A percentile compares a stretch with the other conserved stretches of the same genome.
Conservation (phyloP, 2,113 vertebrate species). For the Conger conger region DNA sequence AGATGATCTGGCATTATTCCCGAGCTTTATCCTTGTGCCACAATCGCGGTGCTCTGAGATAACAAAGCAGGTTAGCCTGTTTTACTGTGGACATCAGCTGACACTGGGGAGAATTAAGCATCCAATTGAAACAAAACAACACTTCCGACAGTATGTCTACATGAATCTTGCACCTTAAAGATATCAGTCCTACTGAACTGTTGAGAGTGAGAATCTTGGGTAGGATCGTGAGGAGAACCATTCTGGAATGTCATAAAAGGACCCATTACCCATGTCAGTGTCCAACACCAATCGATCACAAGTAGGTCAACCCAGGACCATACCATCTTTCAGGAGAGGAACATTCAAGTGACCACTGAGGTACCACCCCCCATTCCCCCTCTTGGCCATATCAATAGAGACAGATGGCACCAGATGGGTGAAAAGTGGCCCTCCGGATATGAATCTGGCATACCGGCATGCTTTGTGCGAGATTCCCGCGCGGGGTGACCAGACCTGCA, state of each 20-base stretch:
- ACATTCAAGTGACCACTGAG: not conserved
- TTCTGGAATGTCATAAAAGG: not conserved
- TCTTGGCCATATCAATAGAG: not conserved
- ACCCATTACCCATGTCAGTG: not conserved
- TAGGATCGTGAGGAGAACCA: not conserved
- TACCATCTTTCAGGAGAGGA: not conserved
- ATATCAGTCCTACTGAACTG: not conserved
- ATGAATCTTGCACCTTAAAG: not conserved
- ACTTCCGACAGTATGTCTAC: not conserved
- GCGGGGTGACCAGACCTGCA: not conserved
- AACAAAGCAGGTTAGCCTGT: not conserved
- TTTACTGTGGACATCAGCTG: not conserved
- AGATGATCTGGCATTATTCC: not conserved
- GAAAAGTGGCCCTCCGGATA: slow-evolving; percentile 35
- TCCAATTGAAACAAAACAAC: not conserved
- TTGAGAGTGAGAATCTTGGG: not conserved
- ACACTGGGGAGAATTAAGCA: not conserved
- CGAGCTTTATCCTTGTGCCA: too few relatives aligned
- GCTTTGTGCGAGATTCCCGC: slow-evolving; percentile 13
- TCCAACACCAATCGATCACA: not conserved
- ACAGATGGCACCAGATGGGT: slow-evolving; percentile 51
- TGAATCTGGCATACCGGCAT: slow-evolving; percentile 39
- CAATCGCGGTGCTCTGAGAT: not conserved
- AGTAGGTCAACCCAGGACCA: not conserved
- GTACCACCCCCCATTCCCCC: not conserved